Percentiles rank a stretch among this genome's conserved stretches.
phyloP scores from a whole-genome alignment of 1,140 invertebrate species.

The Neotoxoptera formosana region DNA sequence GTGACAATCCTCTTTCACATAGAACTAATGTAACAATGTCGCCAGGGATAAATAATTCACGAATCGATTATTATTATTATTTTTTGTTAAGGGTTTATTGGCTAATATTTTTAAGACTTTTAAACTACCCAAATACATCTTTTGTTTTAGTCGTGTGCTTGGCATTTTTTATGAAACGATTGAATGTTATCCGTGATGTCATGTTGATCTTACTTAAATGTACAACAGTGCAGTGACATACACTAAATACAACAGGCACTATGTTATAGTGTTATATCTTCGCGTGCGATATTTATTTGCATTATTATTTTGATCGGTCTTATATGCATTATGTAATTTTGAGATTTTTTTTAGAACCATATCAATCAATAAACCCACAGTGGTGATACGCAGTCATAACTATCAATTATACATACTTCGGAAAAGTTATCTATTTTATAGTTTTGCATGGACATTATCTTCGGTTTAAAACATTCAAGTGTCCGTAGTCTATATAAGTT shows the following conservation, averaged over 20 bases:
- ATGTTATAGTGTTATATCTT: too few relatives aligned
- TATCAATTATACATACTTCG: background rate
- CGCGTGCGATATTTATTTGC: too few relatives aligned
- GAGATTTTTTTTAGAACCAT: background rate
- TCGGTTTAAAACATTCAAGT: too few relatives aligned
- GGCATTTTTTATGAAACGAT: background rate
- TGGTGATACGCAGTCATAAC: background rate
- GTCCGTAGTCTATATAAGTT: too few relatives aligned
- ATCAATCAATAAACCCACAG: background rate
- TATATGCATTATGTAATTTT: background rate
- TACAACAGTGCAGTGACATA: too few relatives aligned
- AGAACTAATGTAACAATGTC: constrained; percentile 10
- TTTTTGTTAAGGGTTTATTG: background rate
- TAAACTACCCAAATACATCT: background rate
- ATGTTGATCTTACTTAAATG: too few relatives aligned
- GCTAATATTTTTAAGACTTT: background rate
- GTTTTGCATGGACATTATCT: background rate
- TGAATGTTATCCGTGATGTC: too few relatives aligned
- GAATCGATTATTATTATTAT: background rate
- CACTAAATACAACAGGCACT: too few relatives aligned
- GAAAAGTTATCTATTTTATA: background rate
- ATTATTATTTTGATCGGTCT: background rate
- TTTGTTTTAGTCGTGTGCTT: background rate
- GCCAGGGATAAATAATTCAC: background rate
- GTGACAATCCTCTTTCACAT: background rate